Base-by-base conservation (phyloP, 1,140 invertebrate species). In the Drosophila simulans region DNA sequence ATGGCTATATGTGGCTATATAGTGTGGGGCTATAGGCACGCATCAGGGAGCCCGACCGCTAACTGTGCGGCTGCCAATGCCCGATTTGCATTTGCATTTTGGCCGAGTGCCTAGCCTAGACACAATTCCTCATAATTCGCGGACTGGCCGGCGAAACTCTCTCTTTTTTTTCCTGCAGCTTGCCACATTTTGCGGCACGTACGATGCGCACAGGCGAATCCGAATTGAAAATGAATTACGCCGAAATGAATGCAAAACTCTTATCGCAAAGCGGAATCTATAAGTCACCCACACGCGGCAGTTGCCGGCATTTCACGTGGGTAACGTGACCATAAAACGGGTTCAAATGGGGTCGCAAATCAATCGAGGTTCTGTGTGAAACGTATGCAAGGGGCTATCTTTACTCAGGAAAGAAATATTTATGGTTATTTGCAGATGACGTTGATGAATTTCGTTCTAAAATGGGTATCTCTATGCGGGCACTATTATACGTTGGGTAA, bases 41-140 rank as follows among this genome's bases (percentile, higher is more conserved):
- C 58, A 57, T 39, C 71, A 60, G 55, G 57, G 66, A 56, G 4
- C 25, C 22, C 35, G 35, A 43, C 42, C 57, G 58, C 57, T 57
- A 55, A 58, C 42, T 45, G 45, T 54, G 59, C 48, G 48, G 40
- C 55, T 58, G 13, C 34, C 31, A 37, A 48, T 48, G 20, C 39
- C 49, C 42, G 46, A 42, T 40, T 55, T 37, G 54, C 46, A 81
- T 88, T 88, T 88, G 70, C 83, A 86, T 78, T 88, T 86, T 88
- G 79, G 71, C 79, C 83, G 77, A 84, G 70, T 65, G 70, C 66
- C 70, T 79, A 79, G 83, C 82, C 64, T 86, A 88, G 55, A 68
- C 70, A 83, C 75, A 83, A 89, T 83, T 86, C 71, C 79, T 88
- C 84, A 89, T 80, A 88, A 86, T 88, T 86, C 71, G 69, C 75